Evolutionary conservation across 2,113 vertebrate species (phyloP).

Genomic region (Euleptes europaea): DNA sequence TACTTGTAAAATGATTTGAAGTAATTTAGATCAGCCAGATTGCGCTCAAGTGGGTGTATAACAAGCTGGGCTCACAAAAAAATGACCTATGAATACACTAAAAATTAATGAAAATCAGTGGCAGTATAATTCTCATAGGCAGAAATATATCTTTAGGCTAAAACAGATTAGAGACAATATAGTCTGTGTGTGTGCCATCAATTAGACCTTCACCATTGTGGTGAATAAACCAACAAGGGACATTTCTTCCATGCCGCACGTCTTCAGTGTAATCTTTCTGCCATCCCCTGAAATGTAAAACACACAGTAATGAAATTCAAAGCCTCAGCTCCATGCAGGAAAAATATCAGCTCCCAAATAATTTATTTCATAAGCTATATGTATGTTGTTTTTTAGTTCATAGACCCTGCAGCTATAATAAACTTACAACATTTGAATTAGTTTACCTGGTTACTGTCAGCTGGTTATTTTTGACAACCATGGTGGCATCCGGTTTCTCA

Average conservation of each 20-base stretch:
- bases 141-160: constrained; percentile 27
- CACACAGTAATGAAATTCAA: not conserved
- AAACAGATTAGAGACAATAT: constrained; percentile 79
- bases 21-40: too few relatives aligned
- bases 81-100: too few relatives aligned
- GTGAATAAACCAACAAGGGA: constrained; percentile 93
- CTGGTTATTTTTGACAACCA: constrained; percentile 86
- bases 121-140: too few relatives aligned
- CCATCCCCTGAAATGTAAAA: constrained; percentile 82
- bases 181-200: constrained; percentile 83
- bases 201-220: constrained; percentile 87
- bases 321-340: not conserved
- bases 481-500: constrained; percentile 90
- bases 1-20: too few relatives aligned
- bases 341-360: not conserved
- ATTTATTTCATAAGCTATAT: not conserved
- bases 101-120: too few relatives aligned
- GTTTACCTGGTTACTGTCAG: constrained; percentile 91
- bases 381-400: too few relatives aligned
- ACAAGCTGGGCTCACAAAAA: too few relatives aligned
- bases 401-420: too few relatives aligned
- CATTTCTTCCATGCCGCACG: constrained; percentile 64
- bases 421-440: not conserved
- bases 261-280: constrained; percentile 88
- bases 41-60: too few relatives aligned